Base-by-base conservation (phyloP, 2,888 invertebrate genomes). In the Aspidiotus destructor region DNA sequence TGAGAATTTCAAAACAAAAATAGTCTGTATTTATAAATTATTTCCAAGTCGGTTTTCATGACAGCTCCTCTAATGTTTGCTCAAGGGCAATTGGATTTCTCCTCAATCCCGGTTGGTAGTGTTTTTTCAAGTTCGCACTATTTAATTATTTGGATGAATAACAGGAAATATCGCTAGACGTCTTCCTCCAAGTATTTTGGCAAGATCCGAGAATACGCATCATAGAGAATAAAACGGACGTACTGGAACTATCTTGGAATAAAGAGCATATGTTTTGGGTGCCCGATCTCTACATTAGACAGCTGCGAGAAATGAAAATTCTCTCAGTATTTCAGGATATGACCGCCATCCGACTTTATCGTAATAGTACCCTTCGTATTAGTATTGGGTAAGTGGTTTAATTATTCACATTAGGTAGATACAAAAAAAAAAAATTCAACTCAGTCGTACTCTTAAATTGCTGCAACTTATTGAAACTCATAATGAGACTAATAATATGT, bases 171-270 rank as follows among this genome's bases (percentile, higher is more conserved):
- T 83, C 84, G 44, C 77, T 84, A 72, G 84, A 84, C 76, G 82
- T 83, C 70, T 84, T 84, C 75, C 80, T 84, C 70, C 83, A 83
- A 80, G 83, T 84, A n/a, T 82, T 84, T 74, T 84, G 84, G 84
- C 79, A 80, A 70, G 84, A 84, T 74, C 75, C 75, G 53, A 76
- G 84, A 44, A 78, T 84, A 69, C 73, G 72, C 53, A 73, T 74
- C n/a, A 70, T 73, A 13, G 73, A 71, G n/a, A 72, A 72, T 60
- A 78, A 79, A 72, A 74, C 77, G 40, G 80, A 79, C 52, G 73
- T 73, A 53, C 72, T 75, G n/a, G 76, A 76, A 65, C 72, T 76
- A 54, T 75, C 75, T n/a, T 76, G 76, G 76, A 74, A 74, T 42
- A 74, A 75, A 65, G 75, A 75, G 48, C 72, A 75, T 62, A 71